Evolutionary conservation across 2,888 invertebrate genomes (phyloP).

Genomic region (Allacma fusca): DNA sequence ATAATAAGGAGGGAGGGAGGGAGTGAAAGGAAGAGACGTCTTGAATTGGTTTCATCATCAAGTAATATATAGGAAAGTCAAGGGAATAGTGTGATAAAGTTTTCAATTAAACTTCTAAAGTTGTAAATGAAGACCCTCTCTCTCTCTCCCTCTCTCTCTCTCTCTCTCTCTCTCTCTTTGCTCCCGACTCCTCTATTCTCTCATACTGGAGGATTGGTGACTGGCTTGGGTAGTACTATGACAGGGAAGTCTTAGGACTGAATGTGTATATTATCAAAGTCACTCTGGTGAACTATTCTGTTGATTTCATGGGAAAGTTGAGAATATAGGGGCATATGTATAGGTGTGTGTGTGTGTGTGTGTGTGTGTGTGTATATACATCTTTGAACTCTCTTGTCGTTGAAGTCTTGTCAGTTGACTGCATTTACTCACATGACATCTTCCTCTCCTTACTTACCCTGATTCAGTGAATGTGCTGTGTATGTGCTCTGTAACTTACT

Average conservation of each 20-base stretch:
- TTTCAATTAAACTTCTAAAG: constrained; percentile 31
- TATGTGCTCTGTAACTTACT: neutral
- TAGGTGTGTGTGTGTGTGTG: too few relatives aligned
- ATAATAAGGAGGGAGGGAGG: constrained; percentile 1
- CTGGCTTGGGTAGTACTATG: too few relatives aligned
- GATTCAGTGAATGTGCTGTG: neutral
- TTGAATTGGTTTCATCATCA: constrained; percentile 11
- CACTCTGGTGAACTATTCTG: neutral
- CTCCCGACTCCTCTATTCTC: neutral
- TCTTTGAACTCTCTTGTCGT: neutral
- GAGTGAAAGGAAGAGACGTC: constrained; percentile 16
- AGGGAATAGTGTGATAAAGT: constrained; percentile 22
- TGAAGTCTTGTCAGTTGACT: neutral
- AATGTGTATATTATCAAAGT: too few relatives aligned
- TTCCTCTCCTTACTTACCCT: neutral
- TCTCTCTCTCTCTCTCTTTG: neutral
- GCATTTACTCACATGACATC: neutral
- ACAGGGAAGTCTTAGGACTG: too few relatives aligned
- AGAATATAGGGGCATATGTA: too few relatives aligned
- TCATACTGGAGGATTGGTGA: too few relatives aligned
- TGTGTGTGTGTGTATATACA: too few relatives aligned
- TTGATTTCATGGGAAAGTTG: neutral
- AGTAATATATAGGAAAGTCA: constrained; percentile 2
- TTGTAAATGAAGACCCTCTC: constrained; percentile 29
- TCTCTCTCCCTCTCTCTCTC: neutral